Conservation (phyloP, 2,113 vertebrate genomes). For the Brachyhypopomus occidentalis region DNA sequence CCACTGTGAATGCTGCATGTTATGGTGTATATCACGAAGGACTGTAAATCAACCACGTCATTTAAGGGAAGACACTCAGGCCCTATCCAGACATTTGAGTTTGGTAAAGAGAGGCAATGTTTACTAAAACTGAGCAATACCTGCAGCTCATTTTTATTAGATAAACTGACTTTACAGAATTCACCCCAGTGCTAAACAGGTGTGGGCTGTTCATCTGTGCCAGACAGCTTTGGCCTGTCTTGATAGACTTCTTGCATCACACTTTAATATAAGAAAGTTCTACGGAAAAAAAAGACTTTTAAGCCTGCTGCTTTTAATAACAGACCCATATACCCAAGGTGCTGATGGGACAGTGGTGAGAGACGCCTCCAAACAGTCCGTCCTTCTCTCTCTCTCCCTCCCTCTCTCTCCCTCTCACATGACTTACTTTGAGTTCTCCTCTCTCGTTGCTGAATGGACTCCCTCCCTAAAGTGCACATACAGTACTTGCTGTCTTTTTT, state of each 20-base stretch:
- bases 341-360: slow-evolving; percentile 68
- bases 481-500: background rate
- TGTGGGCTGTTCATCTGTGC: slow-evolving; percentile 50
- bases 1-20: background rate
- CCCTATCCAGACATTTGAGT: background rate
- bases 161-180: slow-evolving; percentile 56
- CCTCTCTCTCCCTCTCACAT: too few relatives aligned
- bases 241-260: slow-evolving; percentile 27
- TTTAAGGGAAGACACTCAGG: background rate
- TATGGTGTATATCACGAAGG: background rate
- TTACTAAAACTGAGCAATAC: slow-evolving; percentile 25
- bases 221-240: slow-evolving; percentile 34
- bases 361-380: slow-evolving; percentile 54
- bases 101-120: background rate
- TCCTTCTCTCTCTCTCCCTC: slow-evolving; percentile 19
- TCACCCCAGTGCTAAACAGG: slow-evolving; percentile 57
- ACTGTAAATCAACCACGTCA: slow-evolving; percentile 7
- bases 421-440: slow-evolving; percentile 39
- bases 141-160: slow-evolving; percentile 49
- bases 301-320: slow-evolving; percentile 56
- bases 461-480: slow-evolving; percentile 33
- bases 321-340: slow-evolving; percentile 52
- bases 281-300: slow-evolving; percentile 1
- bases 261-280: background rate
- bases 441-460: slow-evolving; percentile 34